Percentiles rank a stretch among this genome's conserved stretches.
Conservation (phyloP, 2,888 invertebrate genomes). For the Platynereis dumerilii region DNA sequence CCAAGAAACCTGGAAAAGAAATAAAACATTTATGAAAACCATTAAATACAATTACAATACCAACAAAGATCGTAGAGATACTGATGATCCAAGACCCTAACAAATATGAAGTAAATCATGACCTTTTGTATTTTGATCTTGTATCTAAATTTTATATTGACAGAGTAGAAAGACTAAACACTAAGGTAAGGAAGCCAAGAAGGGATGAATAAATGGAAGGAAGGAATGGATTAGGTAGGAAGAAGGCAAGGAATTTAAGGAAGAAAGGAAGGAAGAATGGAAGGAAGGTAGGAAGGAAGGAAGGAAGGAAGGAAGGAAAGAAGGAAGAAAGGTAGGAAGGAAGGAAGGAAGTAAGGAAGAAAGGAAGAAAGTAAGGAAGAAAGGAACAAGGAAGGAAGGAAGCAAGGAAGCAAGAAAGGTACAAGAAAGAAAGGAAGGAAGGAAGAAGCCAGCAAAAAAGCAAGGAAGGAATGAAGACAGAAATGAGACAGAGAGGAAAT, state of each 20-base stretch:
- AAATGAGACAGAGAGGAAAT: background rate
- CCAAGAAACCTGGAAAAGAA: slow-evolving; percentile 47
- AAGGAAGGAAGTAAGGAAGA: background rate
- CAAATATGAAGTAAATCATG: too few species aligned
- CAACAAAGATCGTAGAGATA: too few species aligned
- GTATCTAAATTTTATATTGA: too few species aligned
- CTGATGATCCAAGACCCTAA: too few species aligned
- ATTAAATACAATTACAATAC: too few species aligned
- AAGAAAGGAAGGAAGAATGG: too few species aligned
- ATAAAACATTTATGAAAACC: too few species aligned
- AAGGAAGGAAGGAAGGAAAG: background rate
- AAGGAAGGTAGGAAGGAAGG: background rate
- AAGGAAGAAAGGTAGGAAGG: background rate
- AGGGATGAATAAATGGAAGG: background rate
- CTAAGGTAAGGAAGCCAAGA: background rate
- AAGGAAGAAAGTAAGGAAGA: background rate
- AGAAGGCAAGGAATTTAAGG: background rate
- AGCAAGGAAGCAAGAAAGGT: too few species aligned
- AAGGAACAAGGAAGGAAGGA: background rate
- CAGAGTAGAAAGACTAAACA: background rate
- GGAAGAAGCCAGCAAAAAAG: too few species aligned
- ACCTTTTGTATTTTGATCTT: too few species aligned
- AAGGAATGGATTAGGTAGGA: background rate
- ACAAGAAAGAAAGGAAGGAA: too few species aligned
- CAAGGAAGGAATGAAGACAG: background rate